phyloP scores from a whole-genome alignment of 2,888 invertebrate genomes.

The Monochamus alternatus region DNA sequence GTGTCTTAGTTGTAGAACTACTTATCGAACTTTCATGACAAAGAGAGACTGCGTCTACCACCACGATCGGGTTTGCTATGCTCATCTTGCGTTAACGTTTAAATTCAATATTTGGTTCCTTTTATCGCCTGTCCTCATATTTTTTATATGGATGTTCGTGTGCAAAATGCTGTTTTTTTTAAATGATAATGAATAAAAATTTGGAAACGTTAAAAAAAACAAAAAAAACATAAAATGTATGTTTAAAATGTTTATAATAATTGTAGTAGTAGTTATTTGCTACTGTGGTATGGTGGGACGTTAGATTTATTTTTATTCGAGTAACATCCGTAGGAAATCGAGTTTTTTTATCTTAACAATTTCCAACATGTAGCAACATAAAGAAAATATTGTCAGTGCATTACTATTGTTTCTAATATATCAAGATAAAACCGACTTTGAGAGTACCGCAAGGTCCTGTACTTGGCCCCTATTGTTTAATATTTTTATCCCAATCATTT shows the following conservation, averaged over 20 bases:
- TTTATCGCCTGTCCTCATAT: background rate
- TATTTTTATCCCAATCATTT: too few relatives aligned
- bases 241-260: background rate
- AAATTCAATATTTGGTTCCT: background rate
- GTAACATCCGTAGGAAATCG: too few relatives aligned
- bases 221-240: background rate
- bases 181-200: background rate
- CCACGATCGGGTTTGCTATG: background rate
- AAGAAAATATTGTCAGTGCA: too few relatives aligned
- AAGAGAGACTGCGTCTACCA: slow-evolving; percentile 14
- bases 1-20: slow-evolving; percentile 33
- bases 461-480: too few relatives aligned
- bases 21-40: slow-evolving; percentile 18
- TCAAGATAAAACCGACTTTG: too few relatives aligned
- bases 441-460: too few relatives aligned
- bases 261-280: background rate
- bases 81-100: background rate
- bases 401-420: too few relatives aligned
- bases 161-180: background rate
- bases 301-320: background rate
- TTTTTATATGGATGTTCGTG: slow-evolving; percentile 1
- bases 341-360: too few relatives aligned
- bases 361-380: too few relatives aligned
- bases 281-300: background rate
- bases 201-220: background rate